phyloP scores from a whole-genome alignment of 2,888 invertebrate species.

The Galerucella pusilla region DNA sequence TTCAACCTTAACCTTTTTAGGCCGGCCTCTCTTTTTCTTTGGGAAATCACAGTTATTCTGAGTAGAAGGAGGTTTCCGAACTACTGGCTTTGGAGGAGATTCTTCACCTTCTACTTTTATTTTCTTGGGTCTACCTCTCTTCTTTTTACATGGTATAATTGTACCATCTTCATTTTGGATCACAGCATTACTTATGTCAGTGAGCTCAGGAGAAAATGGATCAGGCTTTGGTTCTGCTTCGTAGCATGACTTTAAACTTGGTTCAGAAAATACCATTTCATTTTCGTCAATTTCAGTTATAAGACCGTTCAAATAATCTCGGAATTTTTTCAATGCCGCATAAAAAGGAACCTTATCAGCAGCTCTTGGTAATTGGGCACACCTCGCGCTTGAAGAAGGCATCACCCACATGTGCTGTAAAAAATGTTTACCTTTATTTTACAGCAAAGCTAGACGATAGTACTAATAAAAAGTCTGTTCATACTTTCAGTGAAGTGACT shows the following conservation, averaged over 20 bases:
- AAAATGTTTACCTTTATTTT: background rate
- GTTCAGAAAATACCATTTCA: constrained; percentile 86
- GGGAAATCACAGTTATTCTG: constrained; percentile 71
- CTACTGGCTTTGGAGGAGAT: constrained; percentile 68
- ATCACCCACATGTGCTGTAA: constrained; percentile 97
- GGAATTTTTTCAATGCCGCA: constrained; percentile 92
- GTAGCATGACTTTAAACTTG: constrained; percentile 74
- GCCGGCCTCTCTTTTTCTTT: constrained; percentile 89
- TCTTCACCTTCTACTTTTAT: constrained; percentile 78
- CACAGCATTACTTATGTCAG: constrained; percentile 67
- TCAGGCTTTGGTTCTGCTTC: constrained; percentile 69
- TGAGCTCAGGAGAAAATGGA: constrained; percentile 62
- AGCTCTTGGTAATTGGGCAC: constrained; percentile 96
- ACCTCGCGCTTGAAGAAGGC: constrained; percentile 97
- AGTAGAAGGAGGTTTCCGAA: constrained; percentile 65
- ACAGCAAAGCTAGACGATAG: too few relatives aligned
- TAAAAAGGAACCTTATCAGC: constrained; percentile 99
- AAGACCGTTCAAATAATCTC: constrained; percentile 92
- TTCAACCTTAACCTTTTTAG: constrained; percentile 84
- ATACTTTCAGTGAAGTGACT: too few relatives aligned
- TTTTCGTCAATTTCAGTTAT: constrained; percentile 86
- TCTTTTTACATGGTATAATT: constrained; percentile 83
- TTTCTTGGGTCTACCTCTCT: constrained; percentile 91
- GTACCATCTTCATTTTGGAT: constrained; percentile 72
- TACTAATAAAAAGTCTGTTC: too few relatives aligned